phyloP scores from a whole-genome alignment of 1,140 invertebrate genomes.

The Zaprionus lachaisei region DNA sequence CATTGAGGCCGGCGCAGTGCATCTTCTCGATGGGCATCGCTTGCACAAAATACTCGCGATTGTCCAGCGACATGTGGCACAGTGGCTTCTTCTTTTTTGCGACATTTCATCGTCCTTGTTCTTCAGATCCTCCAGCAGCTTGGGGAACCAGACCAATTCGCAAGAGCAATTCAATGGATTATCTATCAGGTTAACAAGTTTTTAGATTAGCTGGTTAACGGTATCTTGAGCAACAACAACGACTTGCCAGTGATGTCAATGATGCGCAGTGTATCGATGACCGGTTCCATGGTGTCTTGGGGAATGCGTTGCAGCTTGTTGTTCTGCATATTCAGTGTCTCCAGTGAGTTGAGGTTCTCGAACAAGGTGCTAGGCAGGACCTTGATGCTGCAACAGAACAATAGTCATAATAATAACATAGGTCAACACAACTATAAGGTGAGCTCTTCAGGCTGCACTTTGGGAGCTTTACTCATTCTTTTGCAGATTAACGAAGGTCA shows the following conservation, averaged over 20 bases:
- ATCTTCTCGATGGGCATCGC: slow-evolving; percentile 92
- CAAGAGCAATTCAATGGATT: slow-evolving; percentile 95
- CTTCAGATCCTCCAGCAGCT: slow-evolving; percentile 90
- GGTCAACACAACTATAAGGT: neutral
- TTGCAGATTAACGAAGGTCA: slow-evolving; percentile 95
- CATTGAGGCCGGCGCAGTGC: slow-evolving; percentile 90
- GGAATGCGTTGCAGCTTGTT: slow-evolving; percentile 93
- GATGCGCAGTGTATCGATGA: slow-evolving; percentile 92
- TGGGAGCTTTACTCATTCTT: slow-evolving; percentile 91
- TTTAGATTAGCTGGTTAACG: neutral
- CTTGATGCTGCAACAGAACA: slow-evolving; percentile 88
- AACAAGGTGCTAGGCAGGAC: slow-evolving; percentile 91
- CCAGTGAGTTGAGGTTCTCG: slow-evolving; percentile 94
- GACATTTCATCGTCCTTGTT: slow-evolving; percentile 93
- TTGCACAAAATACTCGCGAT: slow-evolving; percentile 92
- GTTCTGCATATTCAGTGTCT: slow-evolving; percentile 94
- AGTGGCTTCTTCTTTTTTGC: slow-evolving; percentile 93
- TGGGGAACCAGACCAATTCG: slow-evolving; percentile 93
- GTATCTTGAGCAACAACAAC: neutral
- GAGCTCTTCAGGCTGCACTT: slow-evolving; percentile 5
- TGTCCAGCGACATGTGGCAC: slow-evolving; percentile 90
- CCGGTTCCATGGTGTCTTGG: slow-evolving; percentile 94
- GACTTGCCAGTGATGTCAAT: slow-evolving; percentile 93
- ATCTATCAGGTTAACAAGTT: slow-evolving; percentile 86
- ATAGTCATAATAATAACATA: slow-evolving; percentile 2